Percentiles rank a stretch among this genome's conserved stretches.
phyloP scores from a whole-genome alignment of 2,888 invertebrate species.

The Euplexia lucipara region DNA sequence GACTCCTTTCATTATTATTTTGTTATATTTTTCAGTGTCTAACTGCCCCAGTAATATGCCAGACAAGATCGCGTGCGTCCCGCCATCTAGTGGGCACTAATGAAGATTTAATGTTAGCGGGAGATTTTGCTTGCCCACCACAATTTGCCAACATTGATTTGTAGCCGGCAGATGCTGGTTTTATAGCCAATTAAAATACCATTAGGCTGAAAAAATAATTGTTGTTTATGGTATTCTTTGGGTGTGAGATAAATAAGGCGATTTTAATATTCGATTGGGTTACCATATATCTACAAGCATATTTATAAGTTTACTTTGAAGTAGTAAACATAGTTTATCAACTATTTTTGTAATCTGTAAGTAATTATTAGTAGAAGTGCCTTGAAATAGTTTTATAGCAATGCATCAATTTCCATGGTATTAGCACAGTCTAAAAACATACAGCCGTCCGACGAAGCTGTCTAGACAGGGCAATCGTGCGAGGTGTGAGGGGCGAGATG shows the following conservation, averaged over 20 bases:
- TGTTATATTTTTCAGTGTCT: conserved; percentile 2
- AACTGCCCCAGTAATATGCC: conserved; percentile 2
- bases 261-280: conserved; percentile 11
- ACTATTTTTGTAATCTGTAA: too few species aligned
- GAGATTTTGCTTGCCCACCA: conserved; percentile 68
- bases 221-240: conserved; percentile 39
- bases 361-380: background rate
- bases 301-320: too few species aligned
- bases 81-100: conserved; percentile 79
- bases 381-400: conserved; percentile 3
- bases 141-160: conserved; percentile 79
- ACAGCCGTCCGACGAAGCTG: too few species aligned
- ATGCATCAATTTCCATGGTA: background rate
- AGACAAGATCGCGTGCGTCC: conserved; percentile 76
- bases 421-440: too few species aligned
- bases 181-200: conserved; percentile 76
- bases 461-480: too few species aligned
- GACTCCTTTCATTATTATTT: background rate
- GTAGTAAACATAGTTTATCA: too few species aligned
- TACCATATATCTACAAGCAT: too few species aligned
- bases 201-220: conserved; percentile 67
- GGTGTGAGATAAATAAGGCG: conserved; percentile 1
- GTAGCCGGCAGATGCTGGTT: conserved; percentile 69
- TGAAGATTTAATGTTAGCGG: conserved; percentile 78
- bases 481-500: too few species aligned